These are phyloP conservation scores for Hapalemur alaotrensis DNA, from an alignment of 2,797 vertebrate species.

Conservation along the genomic window DNA sequence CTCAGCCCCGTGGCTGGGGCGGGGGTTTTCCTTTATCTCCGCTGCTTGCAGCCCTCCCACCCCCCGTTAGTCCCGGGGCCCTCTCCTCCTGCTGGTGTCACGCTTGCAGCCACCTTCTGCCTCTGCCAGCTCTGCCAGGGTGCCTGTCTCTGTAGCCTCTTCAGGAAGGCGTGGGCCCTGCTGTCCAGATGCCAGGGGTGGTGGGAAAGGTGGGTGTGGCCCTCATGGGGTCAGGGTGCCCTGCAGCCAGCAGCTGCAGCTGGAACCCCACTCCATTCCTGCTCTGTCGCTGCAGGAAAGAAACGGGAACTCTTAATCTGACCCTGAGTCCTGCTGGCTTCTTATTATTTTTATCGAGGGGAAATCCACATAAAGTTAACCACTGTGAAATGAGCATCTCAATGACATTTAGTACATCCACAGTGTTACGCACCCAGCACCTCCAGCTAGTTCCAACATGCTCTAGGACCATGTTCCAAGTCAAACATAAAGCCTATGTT, in stretches of 20 bases:
- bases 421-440: not conserved
- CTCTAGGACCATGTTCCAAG: not conserved
- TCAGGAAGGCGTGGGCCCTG: not conserved
- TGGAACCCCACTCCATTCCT: not conserved
- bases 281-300: not conserved
- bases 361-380: not conserved
- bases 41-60: not conserved
- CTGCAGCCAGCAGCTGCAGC: not conserved
- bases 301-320: not conserved
- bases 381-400: not conserved
- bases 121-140: not conserved
- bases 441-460: not conserved
- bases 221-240: not conserved
- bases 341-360: not conserved
- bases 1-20: rapidly evolving
- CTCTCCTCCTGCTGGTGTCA: not conserved
- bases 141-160: not conserved
- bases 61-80: too few species aligned
- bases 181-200: not conserved
- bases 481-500: not conserved
- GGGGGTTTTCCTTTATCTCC: not conserved
- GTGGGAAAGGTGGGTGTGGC: not conserved
- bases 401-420: not conserved
- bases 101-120: not conserved
- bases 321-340: not conserved